Percentiles rank a stretch among this genome's conserved stretches.
These are phyloP conservation scores for Drosophila putrida DNA, from an alignment of 2,888 invertebrate genomes.

Conservation along the genomic window DNA sequence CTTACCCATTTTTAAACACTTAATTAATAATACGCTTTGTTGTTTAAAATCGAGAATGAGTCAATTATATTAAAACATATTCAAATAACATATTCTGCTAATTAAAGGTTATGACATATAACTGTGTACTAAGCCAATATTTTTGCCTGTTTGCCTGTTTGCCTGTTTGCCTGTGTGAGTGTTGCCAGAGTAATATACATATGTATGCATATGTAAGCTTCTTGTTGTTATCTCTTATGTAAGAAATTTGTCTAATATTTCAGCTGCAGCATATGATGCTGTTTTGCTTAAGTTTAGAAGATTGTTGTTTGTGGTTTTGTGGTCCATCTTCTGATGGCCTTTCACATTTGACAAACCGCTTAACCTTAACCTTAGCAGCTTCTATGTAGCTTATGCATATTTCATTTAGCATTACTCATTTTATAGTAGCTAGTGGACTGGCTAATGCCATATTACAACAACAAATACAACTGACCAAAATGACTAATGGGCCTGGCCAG, in stretches of 20 bases:
- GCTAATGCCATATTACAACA: slow-evolving; percentile 59
- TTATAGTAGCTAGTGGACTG: slow-evolving; percentile 30
- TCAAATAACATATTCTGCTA: not conserved
- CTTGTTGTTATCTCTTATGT: slow-evolving; percentile 35
- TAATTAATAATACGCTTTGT: not conserved
- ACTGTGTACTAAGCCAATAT: not conserved
- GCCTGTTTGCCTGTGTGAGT: no score
- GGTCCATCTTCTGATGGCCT: slow-evolving; percentile 17
- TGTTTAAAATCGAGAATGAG: not conserved
- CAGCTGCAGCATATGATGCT: slow-evolving; percentile 24
- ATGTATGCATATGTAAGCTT: slow-evolving; percentile 1
- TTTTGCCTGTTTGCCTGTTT: slow-evolving; percentile 1
- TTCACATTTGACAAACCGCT: slow-evolving; percentile 69
- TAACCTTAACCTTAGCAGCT: slow-evolving; percentile 74
- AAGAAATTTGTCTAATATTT: slow-evolving; percentile 63
- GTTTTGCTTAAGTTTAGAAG: slow-evolving; percentile 19
- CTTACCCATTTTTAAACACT: no score
- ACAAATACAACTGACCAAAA: slow-evolving; percentile 55
- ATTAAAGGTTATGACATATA: slow-evolving; percentile 4
- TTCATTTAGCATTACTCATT: slow-evolving; percentile 61
- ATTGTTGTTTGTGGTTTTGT: slow-evolving; percentile 14
- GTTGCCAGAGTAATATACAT: slow-evolving; percentile 1
- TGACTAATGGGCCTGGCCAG: slow-evolving; percentile 67
- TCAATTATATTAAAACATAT: not conserved
- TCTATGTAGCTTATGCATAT: slow-evolving; percentile 62